Evolutionary conservation across 2,113 vertebrate genomes (phyloP), one percentile per base, ranked within the genome.

Genomic region (Solea solea): DNA sequence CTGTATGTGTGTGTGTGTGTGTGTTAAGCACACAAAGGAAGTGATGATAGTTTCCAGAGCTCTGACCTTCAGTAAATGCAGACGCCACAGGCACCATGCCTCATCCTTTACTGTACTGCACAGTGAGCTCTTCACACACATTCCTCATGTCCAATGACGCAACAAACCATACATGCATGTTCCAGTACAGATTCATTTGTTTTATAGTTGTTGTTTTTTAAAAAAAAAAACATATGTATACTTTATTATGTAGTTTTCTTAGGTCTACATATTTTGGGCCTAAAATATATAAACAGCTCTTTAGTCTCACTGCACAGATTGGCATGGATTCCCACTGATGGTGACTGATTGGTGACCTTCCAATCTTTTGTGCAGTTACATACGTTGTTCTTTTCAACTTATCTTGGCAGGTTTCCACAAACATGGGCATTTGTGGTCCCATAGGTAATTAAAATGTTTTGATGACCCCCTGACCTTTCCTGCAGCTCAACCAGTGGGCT

Each of bases 21-120:
- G 15, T 14, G 10, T 13, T 44, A 53, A 70, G 46, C 60, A 76
- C 27, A 67, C 59, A n/a, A 39, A 9, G 45, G 34, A 70, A 46
- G 60, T 13, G 51, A 49, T 64, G 69, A 83, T 65, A 16, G 12
- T 70, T 74, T 73, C 69, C 63, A 80, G 78, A 87, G 56, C 49
- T 57, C 60, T 6, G 65, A 56, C 45, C 69, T 83, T 74, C 44
- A 67, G 12, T 76, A 68, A 40, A 34, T 70, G 54, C 34, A 34
- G 34, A 34, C 5, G 46, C 75, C 65, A 50, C 55, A 62, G 48
- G 57, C 80, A 12, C 53, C 64, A 61, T 62, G 10, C 50, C 34
- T 50, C 13, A 49, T 54, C 63, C 60, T 34, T 34, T 34, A 34
- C 5, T 42, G 46, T 48, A 14, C 9, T 50, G 72, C 25, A 63